Conservation (phyloP, 2,888 invertebrate species). For the Meiosimyza platycephala region DNA sequence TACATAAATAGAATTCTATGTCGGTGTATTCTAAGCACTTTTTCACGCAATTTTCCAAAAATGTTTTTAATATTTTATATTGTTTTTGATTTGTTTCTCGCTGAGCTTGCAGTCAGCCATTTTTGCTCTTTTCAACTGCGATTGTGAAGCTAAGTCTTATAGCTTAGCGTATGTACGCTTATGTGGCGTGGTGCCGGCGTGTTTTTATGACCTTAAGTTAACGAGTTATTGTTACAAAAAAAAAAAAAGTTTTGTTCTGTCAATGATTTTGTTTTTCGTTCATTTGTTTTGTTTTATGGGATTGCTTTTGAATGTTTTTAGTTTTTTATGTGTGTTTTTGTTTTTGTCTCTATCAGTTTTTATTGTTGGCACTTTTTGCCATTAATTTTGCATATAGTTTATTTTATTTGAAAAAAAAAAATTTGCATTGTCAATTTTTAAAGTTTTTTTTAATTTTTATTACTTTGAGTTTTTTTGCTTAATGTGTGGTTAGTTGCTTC, state of each 20-base stretch:
- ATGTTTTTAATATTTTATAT: constrained; percentile 30
- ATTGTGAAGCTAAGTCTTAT: neutral
- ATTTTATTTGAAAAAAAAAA: too few species aligned
- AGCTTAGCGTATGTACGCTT: too few species aligned
- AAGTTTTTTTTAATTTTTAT: too few species aligned
- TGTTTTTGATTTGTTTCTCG: constrained; percentile 28
- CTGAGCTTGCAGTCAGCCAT: constrained; percentile 15
- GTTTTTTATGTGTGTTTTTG: too few species aligned
- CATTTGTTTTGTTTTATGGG: neutral
- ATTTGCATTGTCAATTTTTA: too few species aligned
- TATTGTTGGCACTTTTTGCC: too few species aligned
- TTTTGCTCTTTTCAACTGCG: neutral
- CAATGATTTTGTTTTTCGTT: neutral
- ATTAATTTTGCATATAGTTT: too few species aligned
- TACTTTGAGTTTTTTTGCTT: too few species aligned
- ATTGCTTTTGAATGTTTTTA: too few species aligned
- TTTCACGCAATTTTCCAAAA: constrained; percentile 25
- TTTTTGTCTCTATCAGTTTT: too few species aligned
- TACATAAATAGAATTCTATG: too few species aligned
- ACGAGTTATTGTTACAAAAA: constrained; percentile 22
- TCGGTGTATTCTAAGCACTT: neutral
- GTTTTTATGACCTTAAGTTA: constrained; percentile 19
- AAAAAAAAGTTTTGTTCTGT: neutral
- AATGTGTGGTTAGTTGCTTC: too few species aligned
- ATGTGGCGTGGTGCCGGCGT: neutral